Percentiles rank a stretch among this genome's conserved stretches.
Conservation (phyloP, 1,140 invertebrate species). For the Octopus sinensis region DNA sequence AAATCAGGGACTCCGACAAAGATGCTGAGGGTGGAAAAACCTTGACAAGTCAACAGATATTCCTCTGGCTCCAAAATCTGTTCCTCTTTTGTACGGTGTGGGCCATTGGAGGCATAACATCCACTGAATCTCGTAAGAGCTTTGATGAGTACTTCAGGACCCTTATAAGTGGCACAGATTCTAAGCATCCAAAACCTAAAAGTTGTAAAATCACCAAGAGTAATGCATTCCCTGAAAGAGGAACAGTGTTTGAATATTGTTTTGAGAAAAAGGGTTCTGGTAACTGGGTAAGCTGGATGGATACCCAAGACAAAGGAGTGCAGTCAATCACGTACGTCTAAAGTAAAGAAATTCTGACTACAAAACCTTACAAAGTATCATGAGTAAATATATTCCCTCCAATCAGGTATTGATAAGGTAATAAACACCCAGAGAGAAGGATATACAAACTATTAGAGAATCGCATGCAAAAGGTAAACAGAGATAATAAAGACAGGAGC, state of each 20-base stretch:
- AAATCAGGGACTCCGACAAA: constrained; percentile 41
- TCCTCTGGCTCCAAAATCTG: constrained; percentile 57
- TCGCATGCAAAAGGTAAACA: too few relatives aligned
- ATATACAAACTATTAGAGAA: too few relatives aligned
- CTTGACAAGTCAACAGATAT: constrained; percentile 51
- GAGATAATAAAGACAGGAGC: too few relatives aligned
- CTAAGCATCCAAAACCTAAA: constrained; percentile 78
- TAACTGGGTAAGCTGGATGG: constrained; percentile 57
- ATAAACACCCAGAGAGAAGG: too few relatives aligned
- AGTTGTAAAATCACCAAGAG: constrained; percentile 78
- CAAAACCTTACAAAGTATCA: too few relatives aligned
- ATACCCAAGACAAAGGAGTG: constrained; percentile 59
- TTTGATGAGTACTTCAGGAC: constrained; percentile 80
- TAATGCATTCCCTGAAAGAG: constrained; percentile 65
- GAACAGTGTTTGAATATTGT: constrained; percentile 55
- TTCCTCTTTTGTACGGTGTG: constrained; percentile 58
- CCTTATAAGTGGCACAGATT: constrained; percentile 71
- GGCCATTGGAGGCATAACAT: constrained; percentile 53
- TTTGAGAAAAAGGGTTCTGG: constrained; percentile 70
- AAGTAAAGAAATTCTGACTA: too few relatives aligned
- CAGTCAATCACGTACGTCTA: constrained; percentile 17
- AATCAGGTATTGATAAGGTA: too few relatives aligned
- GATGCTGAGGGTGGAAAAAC: constrained; percentile 26
- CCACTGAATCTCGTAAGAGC: constrained; percentile 58
- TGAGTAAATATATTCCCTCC: too few relatives aligned